Percentiles rank a stretch among this genome's conserved stretches.
phyloP scores from a whole-genome alignment of 2,113 vertebrate species.

The Calonectris borealis region DNA sequence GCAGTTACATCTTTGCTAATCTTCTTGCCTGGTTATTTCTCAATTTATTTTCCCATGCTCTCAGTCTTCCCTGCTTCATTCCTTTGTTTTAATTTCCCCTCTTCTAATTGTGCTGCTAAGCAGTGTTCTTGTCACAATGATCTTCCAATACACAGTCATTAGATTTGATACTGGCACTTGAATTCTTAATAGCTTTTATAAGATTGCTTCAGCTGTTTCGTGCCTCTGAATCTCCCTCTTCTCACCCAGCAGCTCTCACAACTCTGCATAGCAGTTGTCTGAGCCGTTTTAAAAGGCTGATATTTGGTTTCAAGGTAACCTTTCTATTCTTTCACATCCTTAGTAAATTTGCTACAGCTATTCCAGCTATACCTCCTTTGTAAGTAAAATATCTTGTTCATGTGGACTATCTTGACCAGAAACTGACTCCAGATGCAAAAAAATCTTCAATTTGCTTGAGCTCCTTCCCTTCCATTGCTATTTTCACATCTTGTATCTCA shows the following conservation, averaged over 20 bases:
- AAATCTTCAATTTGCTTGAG: neutral
- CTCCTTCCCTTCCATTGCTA: neutral
- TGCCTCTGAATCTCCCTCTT: neutral
- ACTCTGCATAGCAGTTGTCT: neutral
- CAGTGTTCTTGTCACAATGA: neutral
- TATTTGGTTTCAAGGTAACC: neutral
- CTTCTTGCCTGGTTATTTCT: constrained; percentile 11
- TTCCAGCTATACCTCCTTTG: neutral
- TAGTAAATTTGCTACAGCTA: neutral
- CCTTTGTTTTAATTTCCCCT: neutral
- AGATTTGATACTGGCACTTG: neutral
- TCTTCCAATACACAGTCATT: neutral
- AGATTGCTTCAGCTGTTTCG: neutral
- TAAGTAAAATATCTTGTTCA: neutral
- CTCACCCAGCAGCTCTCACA: neutral
- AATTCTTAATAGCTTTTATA: neutral
- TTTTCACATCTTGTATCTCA: neutral
- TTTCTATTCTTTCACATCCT: neutral
- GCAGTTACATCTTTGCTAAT: neutral
- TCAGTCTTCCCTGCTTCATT: neutral
- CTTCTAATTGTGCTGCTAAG: neutral
- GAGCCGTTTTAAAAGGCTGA: neutral
- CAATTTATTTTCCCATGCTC: neutral
- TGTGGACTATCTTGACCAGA: neutral
- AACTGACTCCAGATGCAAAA: neutral